These are phyloP conservation scores for Dynastes grantii DNA, from an alignment of 2,888 invertebrate species.

Conservation along the genomic window DNA sequence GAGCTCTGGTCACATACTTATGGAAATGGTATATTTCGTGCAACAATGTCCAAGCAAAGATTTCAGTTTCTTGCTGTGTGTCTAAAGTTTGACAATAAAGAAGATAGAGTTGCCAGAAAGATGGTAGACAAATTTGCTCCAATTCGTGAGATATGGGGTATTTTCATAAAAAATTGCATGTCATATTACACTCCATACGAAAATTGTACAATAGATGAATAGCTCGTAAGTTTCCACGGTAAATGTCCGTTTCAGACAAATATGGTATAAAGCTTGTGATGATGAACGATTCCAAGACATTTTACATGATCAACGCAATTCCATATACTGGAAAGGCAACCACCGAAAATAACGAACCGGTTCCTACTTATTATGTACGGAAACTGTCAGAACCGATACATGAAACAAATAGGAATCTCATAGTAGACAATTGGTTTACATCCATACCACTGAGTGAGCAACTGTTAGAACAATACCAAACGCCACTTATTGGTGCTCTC, in stretches of 20 bases:
- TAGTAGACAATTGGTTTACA: constrained; percentile 56
- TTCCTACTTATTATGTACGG: constrained; percentile 56
- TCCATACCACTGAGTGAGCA: constrained; percentile 54
- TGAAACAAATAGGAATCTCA: constrained; percentile 55
- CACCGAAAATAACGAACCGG: constrained; percentile 52
- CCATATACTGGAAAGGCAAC: constrained; percentile 62
- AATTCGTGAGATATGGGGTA: constrained; percentile 59
- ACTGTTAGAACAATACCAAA: constrained; percentile 53
- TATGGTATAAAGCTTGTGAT: constrained; percentile 65
- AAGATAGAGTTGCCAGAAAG: constrained; percentile 49
- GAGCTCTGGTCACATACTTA: constrained; percentile 51
- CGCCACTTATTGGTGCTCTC: constrained; percentile 9
- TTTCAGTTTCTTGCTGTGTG: constrained; percentile 54
- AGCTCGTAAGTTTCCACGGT: constrained; percentile 58
- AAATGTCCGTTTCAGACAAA: constrained; percentile 56
- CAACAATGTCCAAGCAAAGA: constrained; percentile 52
- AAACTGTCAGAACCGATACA: constrained; percentile 58
- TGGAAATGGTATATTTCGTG: constrained; percentile 53
- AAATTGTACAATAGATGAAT: constrained; percentile 61
- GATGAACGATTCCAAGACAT: constrained; percentile 63
- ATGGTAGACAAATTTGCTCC: constrained; percentile 59
- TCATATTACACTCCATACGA: constrained; percentile 51
- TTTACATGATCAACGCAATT: constrained; percentile 62
- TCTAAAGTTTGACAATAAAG: constrained; percentile 54
- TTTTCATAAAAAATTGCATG: constrained; percentile 57